Evolutionary conservation across 2,113 vertebrate species (phyloP), one percentile per base, ranked within the genome.

Genomic region (Trichechus manatus): DNA sequence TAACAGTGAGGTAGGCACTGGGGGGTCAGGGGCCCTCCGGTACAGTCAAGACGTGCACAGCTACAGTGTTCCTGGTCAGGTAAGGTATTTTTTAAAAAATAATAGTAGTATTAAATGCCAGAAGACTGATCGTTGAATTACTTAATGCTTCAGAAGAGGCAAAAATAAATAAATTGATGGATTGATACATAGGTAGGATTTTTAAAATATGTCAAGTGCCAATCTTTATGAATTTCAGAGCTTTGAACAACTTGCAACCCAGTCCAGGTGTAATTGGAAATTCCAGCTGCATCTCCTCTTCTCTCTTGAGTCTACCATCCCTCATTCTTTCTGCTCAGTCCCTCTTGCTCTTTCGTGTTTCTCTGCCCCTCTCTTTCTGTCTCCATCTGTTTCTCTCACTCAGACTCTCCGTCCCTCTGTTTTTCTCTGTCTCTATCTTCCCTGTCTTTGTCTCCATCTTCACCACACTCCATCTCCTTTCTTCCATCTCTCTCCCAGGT

Each of bases 71-170:
- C 89, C 93, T n/a, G 6, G 36, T 29, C 96, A 94, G 97, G 97
- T 97, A 97, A 97, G 96, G 39, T 89, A 42, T 91, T 94, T 96
- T 95, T 91, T 79, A 97, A 17, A 80, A 23, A 85, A 61, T 94
- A 83, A 63, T 77, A 68, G 25, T 87, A 85, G 86, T 95, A 86
- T 66, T 90, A 81, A 93, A 82, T 66, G 29, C 83, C 59, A 84
- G 68, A 87, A 75, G 47, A 66, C 68, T 87, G 53, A 93, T 70
- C 70, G 44, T 44, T 84, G n/a, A 94, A 91, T 29, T 82, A 79
- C 14, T 93, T 90, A 70, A 44, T 91, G 77, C 23, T 75, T 91
- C 50, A 66, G 68, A n/a, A 50, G 80, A 91, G 39, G 25, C 91
- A 97, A 93, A 84, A 53, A 42, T 89, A 90, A 94, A 68, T 66